Evolutionary conservation across 2,888 invertebrate species (phyloP), one percentile per base, ranked within the genome.

Genomic region (Drosophila infuscata): DNA sequence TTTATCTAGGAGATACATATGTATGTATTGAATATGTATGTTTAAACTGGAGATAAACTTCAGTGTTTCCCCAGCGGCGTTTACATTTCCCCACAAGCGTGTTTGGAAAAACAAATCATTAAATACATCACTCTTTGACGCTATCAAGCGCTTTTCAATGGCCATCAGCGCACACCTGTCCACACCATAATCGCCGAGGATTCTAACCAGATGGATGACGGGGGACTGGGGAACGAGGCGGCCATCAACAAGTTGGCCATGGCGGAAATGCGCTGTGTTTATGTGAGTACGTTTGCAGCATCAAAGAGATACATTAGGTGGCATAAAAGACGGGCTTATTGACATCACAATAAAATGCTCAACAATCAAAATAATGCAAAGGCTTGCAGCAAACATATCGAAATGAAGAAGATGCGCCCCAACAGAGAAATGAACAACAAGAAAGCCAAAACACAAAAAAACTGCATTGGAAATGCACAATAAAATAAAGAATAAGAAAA

Each of bases 321-420:
- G 69, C 77, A 76, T 74, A 46, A 79, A 73, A 79, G 79, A 35
- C 64, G 63, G 73, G 74, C 77, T 72, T 83, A 79, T 82, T 85
- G 88, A 74, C 83, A 78, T 74, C 73, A 82, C 82, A 86, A 83
- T 86, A 86, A 83, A 79, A 61, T 75, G 80, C 54, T 36, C 60
- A 75, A 79, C 81, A 82, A 87, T 85, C 82, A 80, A 85, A 88
- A 85, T 82, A 85, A 83, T 81, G 74, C 79, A 62, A 64, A 76
- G 66, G 78, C 66, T 79, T 71, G 80, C 81, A 65, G 35, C 72
- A 62, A 76, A 66, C 60, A 48, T 51, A 74, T 60, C 48, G 41
- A 57, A 69, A 48, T 35, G 51, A 53, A 49, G 52, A 54, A 49
- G 36, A 63, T 38, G 59, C 61, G 52, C 35, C 20, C 8, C 29